Percentiles rank a stretch among this genome's conserved stretches.
Conservation (phyloP, 1,140 invertebrate species). For the Papilio machaon region DNA sequence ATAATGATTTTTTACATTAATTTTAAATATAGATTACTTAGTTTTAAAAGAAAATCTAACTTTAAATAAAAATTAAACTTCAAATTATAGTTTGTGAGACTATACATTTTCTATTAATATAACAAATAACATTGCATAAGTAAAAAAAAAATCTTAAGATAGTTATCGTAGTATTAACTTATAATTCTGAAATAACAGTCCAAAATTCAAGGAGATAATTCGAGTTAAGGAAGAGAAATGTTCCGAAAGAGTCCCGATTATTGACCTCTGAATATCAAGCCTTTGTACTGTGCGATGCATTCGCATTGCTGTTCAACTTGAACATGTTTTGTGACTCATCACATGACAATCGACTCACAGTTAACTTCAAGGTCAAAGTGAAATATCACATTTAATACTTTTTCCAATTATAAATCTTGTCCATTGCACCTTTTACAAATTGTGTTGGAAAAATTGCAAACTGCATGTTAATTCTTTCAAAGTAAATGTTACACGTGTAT, state of each 20-base stretch:
- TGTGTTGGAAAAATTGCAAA: background rate
- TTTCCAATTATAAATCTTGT: background rate
- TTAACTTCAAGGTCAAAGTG: constrained; percentile 9
- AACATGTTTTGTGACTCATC: constrained; percentile 45
- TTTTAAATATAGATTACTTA: background rate
- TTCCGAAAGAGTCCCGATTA: constrained; percentile 65
- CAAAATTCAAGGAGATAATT: background rate
- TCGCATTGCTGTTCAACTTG: constrained; percentile 48
- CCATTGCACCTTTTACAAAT: background rate
- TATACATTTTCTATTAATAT: no score
- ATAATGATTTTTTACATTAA: background rate
- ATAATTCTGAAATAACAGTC: no score
- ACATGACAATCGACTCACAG: constrained; percentile 28
- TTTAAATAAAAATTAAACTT: no score
- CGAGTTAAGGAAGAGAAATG: constrained; percentile 9
- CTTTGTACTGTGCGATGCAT: constrained; percentile 47
- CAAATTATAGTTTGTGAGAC: no score
- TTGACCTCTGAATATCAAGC: constrained; percentile 57
- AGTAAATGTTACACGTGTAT: background rate
- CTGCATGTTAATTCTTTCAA: constrained; percentile 4
- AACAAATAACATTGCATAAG: no score
- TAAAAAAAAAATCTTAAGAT: no score
- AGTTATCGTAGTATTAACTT: no score
- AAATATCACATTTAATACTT: background rate
- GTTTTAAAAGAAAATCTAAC: no score